Percentiles rank a stretch among this genome's conserved stretches.
These are phyloP conservation scores for Colossoma macropomum DNA, from an alignment of 2,113 vertebrate genomes.

Conservation along the genomic window DNA sequence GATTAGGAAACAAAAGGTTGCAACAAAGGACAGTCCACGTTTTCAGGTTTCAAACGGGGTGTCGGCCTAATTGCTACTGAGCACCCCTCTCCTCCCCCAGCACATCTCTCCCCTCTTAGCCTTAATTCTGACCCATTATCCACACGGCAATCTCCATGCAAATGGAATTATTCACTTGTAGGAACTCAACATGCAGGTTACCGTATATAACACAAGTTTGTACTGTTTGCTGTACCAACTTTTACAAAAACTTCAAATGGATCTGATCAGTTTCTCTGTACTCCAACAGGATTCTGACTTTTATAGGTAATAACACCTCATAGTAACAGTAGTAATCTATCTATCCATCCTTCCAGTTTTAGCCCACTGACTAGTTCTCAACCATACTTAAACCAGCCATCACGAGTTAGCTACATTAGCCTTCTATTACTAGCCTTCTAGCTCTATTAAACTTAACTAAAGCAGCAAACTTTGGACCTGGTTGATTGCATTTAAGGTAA, in stretches of 20 bases:
- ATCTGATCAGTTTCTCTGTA: neutral
- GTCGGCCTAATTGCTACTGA: constrained; percentile 48
- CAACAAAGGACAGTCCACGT: constrained; percentile 34
- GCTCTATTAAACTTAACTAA: no score
- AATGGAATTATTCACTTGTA: neutral
- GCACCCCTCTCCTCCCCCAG: constrained; percentile 37
- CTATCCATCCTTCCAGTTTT: no score
- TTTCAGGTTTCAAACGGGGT: constrained; percentile 42
- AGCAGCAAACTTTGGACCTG: no score
- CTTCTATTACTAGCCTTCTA: no score
- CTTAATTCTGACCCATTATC: constrained; percentile 11
- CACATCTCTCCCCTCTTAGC: constrained; percentile 6
- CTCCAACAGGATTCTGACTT: neutral
- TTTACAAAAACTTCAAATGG: neutral
- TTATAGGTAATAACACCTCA: neutral
- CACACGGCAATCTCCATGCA: neutral
- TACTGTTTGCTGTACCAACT: neutral
- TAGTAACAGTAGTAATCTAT: no score
- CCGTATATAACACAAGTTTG: neutral
- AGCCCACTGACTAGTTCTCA: no score
- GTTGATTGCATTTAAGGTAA: no score
- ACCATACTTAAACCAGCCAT: no score
- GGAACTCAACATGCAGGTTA: neutral
- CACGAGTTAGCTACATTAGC: no score
- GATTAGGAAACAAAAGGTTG: constrained; percentile 53